A percentile compares a stretch with the other conserved stretches of the same genome.
Evolutionary conservation across 2,113 vertebrate species (phyloP).

Genomic region (Leptobrachium ailaonicum): DNA sequence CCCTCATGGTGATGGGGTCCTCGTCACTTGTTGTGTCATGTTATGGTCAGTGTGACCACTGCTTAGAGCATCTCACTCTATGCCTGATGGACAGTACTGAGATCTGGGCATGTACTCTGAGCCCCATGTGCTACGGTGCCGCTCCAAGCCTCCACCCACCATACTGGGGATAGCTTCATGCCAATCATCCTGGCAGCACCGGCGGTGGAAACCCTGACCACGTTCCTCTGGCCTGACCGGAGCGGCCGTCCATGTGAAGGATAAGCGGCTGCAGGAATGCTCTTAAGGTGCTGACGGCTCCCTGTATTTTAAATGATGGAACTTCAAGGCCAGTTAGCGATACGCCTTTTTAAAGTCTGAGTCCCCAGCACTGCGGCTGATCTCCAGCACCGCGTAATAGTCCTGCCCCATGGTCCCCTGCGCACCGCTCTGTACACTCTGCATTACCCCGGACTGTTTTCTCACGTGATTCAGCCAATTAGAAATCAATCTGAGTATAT

Average conservation of each 20-base stretch:
- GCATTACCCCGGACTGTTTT: conserved; percentile 44
- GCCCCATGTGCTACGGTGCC: neutral
- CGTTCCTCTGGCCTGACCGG: too few relatives aligned
- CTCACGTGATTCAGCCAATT: too few relatives aligned
- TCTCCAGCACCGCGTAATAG: conserved; percentile 79
- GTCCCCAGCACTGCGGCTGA: conserved; percentile 71
- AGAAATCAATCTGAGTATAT: too few relatives aligned
- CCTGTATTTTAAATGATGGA: conserved; percentile 73
- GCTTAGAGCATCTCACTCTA: too few relatives aligned
- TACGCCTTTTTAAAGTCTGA: conserved; percentile 86
- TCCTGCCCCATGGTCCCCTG: conserved; percentile 72
- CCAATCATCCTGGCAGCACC: neutral
- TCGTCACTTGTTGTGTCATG: too few relatives aligned
- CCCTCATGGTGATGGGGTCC: too few relatives aligned
- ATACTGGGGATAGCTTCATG: neutral
- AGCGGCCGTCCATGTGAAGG: too few relatives aligned
- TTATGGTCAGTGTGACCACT: too few relatives aligned
- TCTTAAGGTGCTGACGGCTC: conserved; percentile 60
- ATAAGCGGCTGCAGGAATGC: too few relatives aligned
- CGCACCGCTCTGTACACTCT: neutral
- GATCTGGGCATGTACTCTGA: too few relatives aligned
- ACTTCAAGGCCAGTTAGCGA: conserved; percentile 79
- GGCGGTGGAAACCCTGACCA: neutral
- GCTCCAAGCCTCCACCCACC: neutral
- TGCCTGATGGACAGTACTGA: too few relatives aligned